Percentiles rank a stretch among this genome's conserved stretches.
phyloP scores from a whole-genome alignment of 2,888 invertebrate species.

The Eupeodes latifasciatus region DNA sequence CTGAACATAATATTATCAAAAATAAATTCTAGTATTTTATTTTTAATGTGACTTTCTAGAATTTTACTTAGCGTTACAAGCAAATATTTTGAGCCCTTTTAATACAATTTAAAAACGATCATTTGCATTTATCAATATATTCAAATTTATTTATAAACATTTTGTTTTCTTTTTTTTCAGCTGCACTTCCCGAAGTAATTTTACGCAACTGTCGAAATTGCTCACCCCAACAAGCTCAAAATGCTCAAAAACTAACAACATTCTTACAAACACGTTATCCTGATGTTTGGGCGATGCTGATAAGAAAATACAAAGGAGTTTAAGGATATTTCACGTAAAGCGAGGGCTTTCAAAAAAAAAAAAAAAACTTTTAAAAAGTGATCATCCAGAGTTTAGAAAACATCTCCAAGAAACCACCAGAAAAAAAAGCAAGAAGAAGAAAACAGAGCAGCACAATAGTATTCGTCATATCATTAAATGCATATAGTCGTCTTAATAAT shows the following conservation, averaged over 20 bases:
- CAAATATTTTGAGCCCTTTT: no score
- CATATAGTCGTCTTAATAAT: conserved; percentile 58
- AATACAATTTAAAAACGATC: no score
- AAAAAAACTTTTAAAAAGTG: conserved; percentile 11
- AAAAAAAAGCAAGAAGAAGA: background rate
- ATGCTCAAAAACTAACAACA: conserved; percentile 85
- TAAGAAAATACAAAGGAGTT: conserved; percentile 83
- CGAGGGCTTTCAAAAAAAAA: background rate
- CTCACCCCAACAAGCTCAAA: conserved; percentile 84
- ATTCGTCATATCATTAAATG: conserved; percentile 69
- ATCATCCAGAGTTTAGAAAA: conserved; percentile 28
- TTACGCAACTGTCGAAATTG: conserved; percentile 85
- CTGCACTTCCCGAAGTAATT: conserved; percentile 86
- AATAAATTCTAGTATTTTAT: no score
- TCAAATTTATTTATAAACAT: no score
- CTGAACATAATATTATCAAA: no score
- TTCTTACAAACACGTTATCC: conserved; percentile 86
- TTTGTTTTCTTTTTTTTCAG: conserved; percentile 62
- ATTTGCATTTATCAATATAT: background rate
- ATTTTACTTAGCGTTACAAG: no score
- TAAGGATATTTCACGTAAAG: conserved; percentile 45
- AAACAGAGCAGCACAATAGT: conserved; percentile 41
- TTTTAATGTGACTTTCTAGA: no score
- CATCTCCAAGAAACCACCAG: background rate
- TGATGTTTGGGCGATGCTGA: conserved; percentile 85